Conservation (phyloP, 2,113 vertebrate genomes). For the Cervus canadensis region DNA sequence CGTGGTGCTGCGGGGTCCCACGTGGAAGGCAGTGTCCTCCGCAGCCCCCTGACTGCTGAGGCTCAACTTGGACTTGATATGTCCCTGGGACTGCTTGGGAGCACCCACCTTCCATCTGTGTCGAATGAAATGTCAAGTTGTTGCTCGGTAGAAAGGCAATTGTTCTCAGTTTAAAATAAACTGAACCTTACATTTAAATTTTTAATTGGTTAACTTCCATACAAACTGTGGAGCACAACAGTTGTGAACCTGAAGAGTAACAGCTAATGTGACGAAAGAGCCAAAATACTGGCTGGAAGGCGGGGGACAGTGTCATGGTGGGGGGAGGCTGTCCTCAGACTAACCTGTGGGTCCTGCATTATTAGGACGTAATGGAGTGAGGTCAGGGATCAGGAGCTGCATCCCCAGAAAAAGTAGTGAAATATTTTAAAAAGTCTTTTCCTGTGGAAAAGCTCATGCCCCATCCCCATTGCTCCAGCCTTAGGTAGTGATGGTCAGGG, state of each 20-base stretch:
- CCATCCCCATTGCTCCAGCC: neutral
- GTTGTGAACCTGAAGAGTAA: neutral
- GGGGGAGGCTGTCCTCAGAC: neutral
- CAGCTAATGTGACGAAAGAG: neutral
- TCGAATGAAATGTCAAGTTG: neutral
- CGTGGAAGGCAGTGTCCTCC: neutral
- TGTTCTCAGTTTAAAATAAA: neutral
- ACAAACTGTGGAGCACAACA: neutral
- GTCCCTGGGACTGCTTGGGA: rapidly evolving
- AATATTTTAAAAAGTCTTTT: neutral
- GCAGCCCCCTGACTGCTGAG: neutral
- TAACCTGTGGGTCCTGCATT: rapidly evolving
- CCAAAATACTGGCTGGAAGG: neutral
- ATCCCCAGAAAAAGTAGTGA: neutral
- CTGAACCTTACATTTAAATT: neutral
- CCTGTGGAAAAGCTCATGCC: neutral
- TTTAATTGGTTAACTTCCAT: neutral
- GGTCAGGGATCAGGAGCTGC: neutral
- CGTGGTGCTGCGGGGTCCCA: rapidly evolving
- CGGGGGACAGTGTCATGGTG: rapidly evolving
- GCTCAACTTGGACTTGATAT: rapidly evolving
- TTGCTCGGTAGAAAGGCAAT: neutral
- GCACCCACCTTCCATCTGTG: neutral
- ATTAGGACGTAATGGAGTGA: neutral
- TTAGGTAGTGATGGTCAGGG: neutral